Evolutionary conservation across 2,888 invertebrate species (phyloP), one percentile per base, ranked within the genome.

Genomic region (Andrena praecox): DNA sequence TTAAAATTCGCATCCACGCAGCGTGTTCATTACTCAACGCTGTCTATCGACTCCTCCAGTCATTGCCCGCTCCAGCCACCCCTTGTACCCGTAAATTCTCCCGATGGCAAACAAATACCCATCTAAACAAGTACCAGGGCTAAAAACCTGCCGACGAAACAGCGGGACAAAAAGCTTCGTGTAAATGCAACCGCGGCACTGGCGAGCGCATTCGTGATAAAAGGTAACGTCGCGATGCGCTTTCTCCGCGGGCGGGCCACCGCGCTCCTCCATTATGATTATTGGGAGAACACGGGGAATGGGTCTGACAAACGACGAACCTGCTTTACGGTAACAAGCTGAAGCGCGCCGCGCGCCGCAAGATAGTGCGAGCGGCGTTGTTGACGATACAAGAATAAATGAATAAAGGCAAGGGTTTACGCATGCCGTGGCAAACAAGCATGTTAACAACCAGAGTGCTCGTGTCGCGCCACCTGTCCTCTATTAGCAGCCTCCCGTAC

Each of bases 221-320:
- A 78, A 79, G 68, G 68, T 52, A 71, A 77, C 50, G 63, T 73
- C 54, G 50, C 62, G 42, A 35, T 12, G 29, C 33, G 71, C 64
- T 72, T 77, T 72, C 76, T 69, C 54, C 33, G 63, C 12, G 24
- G 48, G 50, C 69, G 74, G 63, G 31, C 69, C 29, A 60, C 69
- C 59, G n/a, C 72, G 67, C 24, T 56, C 62, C 69, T 77, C 83
- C 76, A 83, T 84, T 83, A 76, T 84, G 72, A 75, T 82, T 79
- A 84, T 84, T 84, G 84, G 83, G 64, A 56, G 74, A 29, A 42
- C 52, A 8, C 54, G 68, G 50, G 48, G 59, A 73, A 63, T 33
- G 67, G 31, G 64, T 54, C 33, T 35, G 35, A 27, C 71, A 54
- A 71, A 66, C 83, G 27, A 56, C 79, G 66, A 54, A 24, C 50